Conservation (phyloP, 2,888 invertebrate genomes). For the Tinea semifulvella region DNA sequence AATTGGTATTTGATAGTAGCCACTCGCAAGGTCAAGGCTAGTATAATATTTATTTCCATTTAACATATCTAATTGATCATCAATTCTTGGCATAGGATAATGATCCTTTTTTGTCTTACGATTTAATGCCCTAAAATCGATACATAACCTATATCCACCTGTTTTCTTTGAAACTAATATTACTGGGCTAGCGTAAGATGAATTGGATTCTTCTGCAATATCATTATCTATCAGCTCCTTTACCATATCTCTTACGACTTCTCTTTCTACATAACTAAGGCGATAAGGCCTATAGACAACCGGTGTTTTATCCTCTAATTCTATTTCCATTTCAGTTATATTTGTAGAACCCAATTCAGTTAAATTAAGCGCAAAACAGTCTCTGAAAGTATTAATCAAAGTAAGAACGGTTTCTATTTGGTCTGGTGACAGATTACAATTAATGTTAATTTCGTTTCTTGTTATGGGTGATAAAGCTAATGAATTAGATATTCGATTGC, state of each 20-base stretch:
- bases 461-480: too few relatives aligned
- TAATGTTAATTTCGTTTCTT: too few relatives aligned
- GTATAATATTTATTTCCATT: slow-evolving; percentile 23
- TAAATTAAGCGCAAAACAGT: slow-evolving; percentile 19
- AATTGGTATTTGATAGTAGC: slow-evolving; percentile 27
- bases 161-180: slow-evolving; percentile 23
- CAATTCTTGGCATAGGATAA: slow-evolving; percentile 25
- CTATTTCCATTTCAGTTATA: slow-evolving; percentile 20
- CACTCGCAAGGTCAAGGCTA: slow-evolving; percentile 24
- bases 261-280: slow-evolving; percentile 19
- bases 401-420: too few relatives aligned
- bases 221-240: slow-evolving; percentile 20
- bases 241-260: slow-evolving; percentile 18
- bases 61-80: slow-evolving; percentile 26
- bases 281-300: slow-evolving; percentile 22
- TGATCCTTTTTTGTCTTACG: slow-evolving; percentile 17
- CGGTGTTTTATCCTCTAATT: slow-evolving; percentile 18
- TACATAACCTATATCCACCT: slow-evolving; percentile 21
- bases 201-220: slow-evolving; percentile 21
- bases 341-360: slow-evolving; percentile 19
- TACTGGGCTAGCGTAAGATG: slow-evolving; percentile 24
- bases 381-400: too few relatives aligned
- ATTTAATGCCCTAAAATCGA: slow-evolving; percentile 21
- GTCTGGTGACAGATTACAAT: too few relatives aligned
- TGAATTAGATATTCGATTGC: too few relatives aligned